Base-by-base conservation (phyloP, 2,797 vertebrate genomes). In the Ciconia nigra region DNA sequence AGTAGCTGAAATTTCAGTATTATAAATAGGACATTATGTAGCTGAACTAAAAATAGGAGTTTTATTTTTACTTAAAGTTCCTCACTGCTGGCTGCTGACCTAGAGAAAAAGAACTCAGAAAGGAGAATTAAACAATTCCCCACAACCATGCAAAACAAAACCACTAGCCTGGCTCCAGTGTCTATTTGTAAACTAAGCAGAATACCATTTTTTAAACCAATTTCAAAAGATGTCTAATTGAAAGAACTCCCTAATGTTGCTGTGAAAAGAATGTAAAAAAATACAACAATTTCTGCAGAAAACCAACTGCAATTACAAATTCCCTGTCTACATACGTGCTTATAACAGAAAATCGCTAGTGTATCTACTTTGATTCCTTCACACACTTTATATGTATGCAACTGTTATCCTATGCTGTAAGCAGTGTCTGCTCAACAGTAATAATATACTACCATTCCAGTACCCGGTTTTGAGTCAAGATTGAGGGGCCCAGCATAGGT, bases 11-110 rank as follows among this genome's bases (percentile, higher is more conserved):
- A 94, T 87, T 93, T 96, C 92, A 87, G 89, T 72, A 78, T 83
- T 94, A 97, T 96, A 96, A 96, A 96, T 96, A 96, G 96, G 73
- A 79, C 74, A 92, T 97, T 95, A 96, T 94, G 90, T 90, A 97
- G 96, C 77, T 84, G 88, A 92, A 95, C 96, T 97, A 97, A 97
- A 97, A 97, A 97, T 97, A 97, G 91, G 65, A 87, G 86, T 81
- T 97, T 95, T 97, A 97, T 97, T 97, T 97, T 97, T 97, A 96
- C 92, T 93, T 96, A 72, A 90, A 94, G 96, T 84, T 96, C 95
- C 85, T 96, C 10, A 15, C 85, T 85, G 93, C 94, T 95, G 89
- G 77, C 86, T 96, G 94, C 84, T 91, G 93, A 96, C 96, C 97
- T 93, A 97, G 87, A 93, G 96, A 95, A 93, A 85, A 63, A 89